Base-by-base conservation (phyloP, 2,888 invertebrate species). In the Cantharis rufa region DNA sequence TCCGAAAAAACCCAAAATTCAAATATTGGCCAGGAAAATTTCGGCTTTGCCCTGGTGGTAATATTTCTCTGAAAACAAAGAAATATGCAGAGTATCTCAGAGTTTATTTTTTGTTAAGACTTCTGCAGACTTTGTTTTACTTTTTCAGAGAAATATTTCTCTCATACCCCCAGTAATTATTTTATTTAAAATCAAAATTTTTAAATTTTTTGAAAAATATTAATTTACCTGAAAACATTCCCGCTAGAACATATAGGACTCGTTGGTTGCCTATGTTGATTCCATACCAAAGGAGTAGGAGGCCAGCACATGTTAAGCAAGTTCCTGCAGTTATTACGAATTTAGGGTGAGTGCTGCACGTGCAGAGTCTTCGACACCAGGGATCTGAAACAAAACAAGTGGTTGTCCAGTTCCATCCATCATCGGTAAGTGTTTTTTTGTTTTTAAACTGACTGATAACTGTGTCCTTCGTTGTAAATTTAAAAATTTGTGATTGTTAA, bases 271-370 rank as follows among this genome's bases (percentile, higher is more conserved):
- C 72, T n/a, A 80, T 79, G 64, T 80, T 78, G 10, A 83, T 76
- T 24, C 81, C 82, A 10, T 88, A 84, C 90, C 90, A 78, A 87
- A 90, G 81, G 89, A 91, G 85, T 69, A 92, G 83, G 1, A 92
- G 88, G 11, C 92, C 92, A 1, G 91, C 90, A 70, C 91, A 91
- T 0, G 90, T 90, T 81, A 92, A 82, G 82, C 91, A 91, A 48
- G 91, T 88, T 3, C 91, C 92, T 2, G 91, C 88, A 62, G 91
- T 86, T 1, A 90, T 90, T 81, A 91, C 90, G 63, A 92, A 88
- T 77, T 91, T 86, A 0, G 92, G 92, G 91, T 91, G 91, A 78
- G 90, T 90, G 84, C 91, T 91, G 62, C 88, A 87, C 79, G 89
- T 89, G 79, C 92, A 90, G 71, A 93, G 86, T 10, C 89, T 89